phyloP scores from a whole-genome alignment of 2,113 vertebrate genomes.

The Proterorhinus semilunaris region DNA sequence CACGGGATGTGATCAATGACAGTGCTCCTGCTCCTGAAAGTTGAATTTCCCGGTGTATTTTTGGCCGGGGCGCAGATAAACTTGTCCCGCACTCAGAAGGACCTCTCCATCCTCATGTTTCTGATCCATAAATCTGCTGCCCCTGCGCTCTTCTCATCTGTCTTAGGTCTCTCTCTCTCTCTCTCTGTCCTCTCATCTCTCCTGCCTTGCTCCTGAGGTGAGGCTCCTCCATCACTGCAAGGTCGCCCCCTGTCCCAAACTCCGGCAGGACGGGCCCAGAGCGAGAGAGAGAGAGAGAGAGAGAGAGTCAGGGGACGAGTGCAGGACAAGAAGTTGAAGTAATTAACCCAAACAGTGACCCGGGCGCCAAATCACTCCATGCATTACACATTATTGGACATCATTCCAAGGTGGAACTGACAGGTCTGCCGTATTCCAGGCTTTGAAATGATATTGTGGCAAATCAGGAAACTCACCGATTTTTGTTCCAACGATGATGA shows the following conservation, averaged over 20 bases:
- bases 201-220: conserved; percentile 2
- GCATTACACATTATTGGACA: too few relatives aligned
- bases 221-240: conserved; percentile 2
- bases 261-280: background rate
- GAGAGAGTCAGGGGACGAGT: background rate
- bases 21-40: too few relatives aligned
- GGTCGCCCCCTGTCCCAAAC: conserved; percentile 1
- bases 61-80: too few relatives aligned
- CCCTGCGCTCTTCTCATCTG: background rate
- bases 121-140: background rate
- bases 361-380: too few relatives aligned
- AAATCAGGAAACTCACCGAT: too few relatives aligned
- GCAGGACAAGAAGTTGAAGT: background rate
- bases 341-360: too few relatives aligned
- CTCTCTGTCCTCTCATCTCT: background rate
- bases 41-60: too few relatives aligned
- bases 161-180: background rate
- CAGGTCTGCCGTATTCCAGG: too few relatives aligned
- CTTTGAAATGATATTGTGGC: too few relatives aligned
- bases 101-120: background rate
- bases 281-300: background rate
- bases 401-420: too few relatives aligned
- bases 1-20: too few relatives aligned
- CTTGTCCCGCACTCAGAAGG: background rate
- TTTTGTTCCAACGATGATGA: too few relatives aligned